These are phyloP conservation scores for Thunnus maccoyii DNA, from an alignment of 2,113 vertebrate genomes.

Conservation along the genomic window DNA sequence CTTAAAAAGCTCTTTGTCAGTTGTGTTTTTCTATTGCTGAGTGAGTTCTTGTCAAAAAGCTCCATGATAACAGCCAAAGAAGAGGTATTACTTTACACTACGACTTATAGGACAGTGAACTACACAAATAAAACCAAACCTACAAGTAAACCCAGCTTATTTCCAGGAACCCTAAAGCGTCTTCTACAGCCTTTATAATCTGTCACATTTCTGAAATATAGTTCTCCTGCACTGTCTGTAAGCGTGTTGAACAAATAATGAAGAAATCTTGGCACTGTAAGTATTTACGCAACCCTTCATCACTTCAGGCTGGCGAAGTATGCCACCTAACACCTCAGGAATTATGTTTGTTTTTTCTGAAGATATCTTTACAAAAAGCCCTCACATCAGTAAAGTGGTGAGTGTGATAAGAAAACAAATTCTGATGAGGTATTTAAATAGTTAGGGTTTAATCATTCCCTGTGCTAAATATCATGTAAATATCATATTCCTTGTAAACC, in stretches of 20 bases:
- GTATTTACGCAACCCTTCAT: slow-evolving; percentile 16
- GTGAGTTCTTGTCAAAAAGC: background rate
- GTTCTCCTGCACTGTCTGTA: slow-evolving; percentile 11
- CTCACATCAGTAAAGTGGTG: slow-evolving; percentile 24
- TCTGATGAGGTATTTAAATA: slow-evolving; percentile 40
- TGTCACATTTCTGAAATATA: background rate
- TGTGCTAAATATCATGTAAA: slow-evolving; percentile 44
- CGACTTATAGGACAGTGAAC: background rate
- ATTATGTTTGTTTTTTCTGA: slow-evolving; percentile 18
- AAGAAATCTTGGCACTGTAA: slow-evolving; percentile 32
- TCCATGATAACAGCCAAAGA: background rate
- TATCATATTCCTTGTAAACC: slow-evolving; percentile 42
- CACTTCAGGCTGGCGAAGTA: slow-evolving; percentile 21
- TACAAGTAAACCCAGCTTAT: background rate
- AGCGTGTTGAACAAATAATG: slow-evolving; percentile 30
- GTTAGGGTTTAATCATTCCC: slow-evolving; percentile 29
- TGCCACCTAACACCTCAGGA: slow-evolving; percentile 37
- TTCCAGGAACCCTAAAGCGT: background rate
- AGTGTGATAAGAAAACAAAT: slow-evolving; percentile 43
- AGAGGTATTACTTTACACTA: background rate
- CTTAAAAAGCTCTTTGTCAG: background rate
- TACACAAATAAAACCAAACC: background rate
- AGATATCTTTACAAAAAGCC: slow-evolving; percentile 40
- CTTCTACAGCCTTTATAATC: background rate
- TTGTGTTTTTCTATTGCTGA: background rate